Evolutionary conservation across 2,113 vertebrate species (phyloP), one percentile per base, ranked within the genome.

Genomic region (Eptatretus burgeri): DNA sequence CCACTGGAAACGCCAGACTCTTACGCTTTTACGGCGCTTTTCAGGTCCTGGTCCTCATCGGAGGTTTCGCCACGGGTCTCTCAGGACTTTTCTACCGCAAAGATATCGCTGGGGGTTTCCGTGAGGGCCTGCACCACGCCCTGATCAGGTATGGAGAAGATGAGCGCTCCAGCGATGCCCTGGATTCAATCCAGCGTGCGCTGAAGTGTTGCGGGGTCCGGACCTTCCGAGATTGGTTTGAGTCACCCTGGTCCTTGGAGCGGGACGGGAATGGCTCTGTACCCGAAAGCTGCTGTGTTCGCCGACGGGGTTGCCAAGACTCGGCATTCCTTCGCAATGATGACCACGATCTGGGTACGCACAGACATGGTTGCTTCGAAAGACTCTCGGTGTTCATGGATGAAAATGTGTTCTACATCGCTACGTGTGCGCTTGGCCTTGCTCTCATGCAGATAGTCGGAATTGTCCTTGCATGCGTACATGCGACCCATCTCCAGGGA

Each of bases 201-300:
- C 64, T 88, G 66, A 71, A 76, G 51, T 87, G 83, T 69, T 85
- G 83, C 8, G 84, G 84, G 0, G 79, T 80, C 1, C 72, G 82
- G 14, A 74, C 80, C 51, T 88, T 84, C 74, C 77, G 66, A 0
- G 84, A 88, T 70, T 88, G 83, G 83, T 74, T 80, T 9, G 10
- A 67, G 9, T 78, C 80, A 1, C 80, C 82, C 50, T 82, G 84
- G 83, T 78, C 75, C 1, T 66, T 70, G 63, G 72, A 75, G 63
- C 72, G 72, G 20, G 63, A 52, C 8, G 50, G 14, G 17, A 74
- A 74, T 1, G 67, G 66, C 49, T 82, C 81, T 0, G 75, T 87
- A 70, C 83, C 84, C 0, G 71, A 78, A 69, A 88, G 84, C 70
- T 85, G 84, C 74, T 88, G 82, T 62, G 66, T 69, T 63, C 68